phyloP scores from a whole-genome alignment of 2,113 vertebrate genomes.

The Myxocyprinus asiaticus region DNA sequence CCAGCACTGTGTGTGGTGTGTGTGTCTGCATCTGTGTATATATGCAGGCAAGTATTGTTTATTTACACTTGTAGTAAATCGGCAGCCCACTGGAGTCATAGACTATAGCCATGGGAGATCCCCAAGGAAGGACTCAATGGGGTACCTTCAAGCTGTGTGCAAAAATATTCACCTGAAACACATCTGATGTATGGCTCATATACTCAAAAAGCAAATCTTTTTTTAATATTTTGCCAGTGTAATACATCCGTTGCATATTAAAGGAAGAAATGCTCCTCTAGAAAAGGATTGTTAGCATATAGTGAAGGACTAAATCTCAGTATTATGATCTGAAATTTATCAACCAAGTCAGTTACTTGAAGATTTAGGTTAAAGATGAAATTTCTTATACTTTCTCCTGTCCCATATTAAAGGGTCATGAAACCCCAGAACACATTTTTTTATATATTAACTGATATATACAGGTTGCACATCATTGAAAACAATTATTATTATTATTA shows the following conservation, averaged over 20 bases:
- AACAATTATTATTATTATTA: too few species aligned
- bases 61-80: slow-evolving; percentile 33
- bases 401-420: too few species aligned
- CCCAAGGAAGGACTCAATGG: background rate
- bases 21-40: slow-evolving; percentile 42
- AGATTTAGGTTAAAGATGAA: background rate
- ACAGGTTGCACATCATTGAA: too few species aligned
- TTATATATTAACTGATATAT: too few species aligned
- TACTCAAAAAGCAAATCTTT: background rate
- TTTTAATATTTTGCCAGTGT: background rate
- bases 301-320: too few species aligned
- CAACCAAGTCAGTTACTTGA: too few species aligned
- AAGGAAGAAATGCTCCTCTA: background rate
- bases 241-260: background rate
- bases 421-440: too few species aligned
- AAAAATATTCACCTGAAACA: slow-evolving; percentile 11
- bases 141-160: background rate
- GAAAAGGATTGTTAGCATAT: too few species aligned
- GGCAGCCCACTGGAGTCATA: slow-evolving; percentile 6
- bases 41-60: slow-evolving; percentile 25
- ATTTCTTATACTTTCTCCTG: background rate
- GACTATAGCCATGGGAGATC: background rate
- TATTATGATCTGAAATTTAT: too few species aligned
- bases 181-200: slow-evolving; percentile 15
- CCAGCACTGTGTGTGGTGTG: background rate